Evolutionary conservation across 2,797 vertebrate genomes (phyloP).

Genomic region (Benthosema pterotum): DNA sequence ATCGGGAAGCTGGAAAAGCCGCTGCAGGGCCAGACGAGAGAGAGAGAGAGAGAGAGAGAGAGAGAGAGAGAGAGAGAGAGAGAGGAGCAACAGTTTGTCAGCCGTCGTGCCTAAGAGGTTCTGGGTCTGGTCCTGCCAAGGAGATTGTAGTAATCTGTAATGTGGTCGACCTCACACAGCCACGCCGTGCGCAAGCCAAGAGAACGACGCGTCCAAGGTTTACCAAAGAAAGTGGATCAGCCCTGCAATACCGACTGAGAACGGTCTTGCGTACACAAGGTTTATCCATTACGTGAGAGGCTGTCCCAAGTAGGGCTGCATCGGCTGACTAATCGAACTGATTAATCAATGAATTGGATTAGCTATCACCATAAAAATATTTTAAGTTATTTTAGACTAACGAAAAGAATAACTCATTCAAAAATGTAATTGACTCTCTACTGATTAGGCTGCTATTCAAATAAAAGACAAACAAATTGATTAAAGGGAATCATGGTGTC

Average conservation of each 20-base stretch:
- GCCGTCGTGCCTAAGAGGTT: constrained; percentile 45
- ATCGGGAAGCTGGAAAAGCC: constrained; percentile 43
- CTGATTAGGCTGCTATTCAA: no score
- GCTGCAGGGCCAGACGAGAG: constrained; percentile 48
- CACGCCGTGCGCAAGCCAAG: constrained; percentile 21
- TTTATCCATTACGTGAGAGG: not conserved
- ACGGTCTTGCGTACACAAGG: not conserved
- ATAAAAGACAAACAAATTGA: no score
- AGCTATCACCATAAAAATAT: no score
- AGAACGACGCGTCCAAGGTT: constrained; percentile 34
- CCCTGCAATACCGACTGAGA: constrained; percentile 8
- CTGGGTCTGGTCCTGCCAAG: constrained; percentile 38
- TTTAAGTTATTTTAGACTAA: no score
- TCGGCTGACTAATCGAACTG: no score
- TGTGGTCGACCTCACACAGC: constrained; percentile 20
- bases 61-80: constrained; percentile 49
- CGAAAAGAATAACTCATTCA: no score
- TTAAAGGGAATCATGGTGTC: no score
- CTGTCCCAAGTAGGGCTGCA: not conserved
- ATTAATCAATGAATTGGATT: no score
- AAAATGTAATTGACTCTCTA: no score
- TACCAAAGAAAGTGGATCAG: constrained; percentile 30
- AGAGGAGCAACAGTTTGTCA: constrained; percentile 50
- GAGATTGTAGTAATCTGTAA: constrained; percentile 42
- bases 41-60: constrained; percentile 47